These are phyloP conservation scores for Agrochola circellaris DNA, from an alignment of 2,888 invertebrate species.

Conservation along the genomic window DNA sequence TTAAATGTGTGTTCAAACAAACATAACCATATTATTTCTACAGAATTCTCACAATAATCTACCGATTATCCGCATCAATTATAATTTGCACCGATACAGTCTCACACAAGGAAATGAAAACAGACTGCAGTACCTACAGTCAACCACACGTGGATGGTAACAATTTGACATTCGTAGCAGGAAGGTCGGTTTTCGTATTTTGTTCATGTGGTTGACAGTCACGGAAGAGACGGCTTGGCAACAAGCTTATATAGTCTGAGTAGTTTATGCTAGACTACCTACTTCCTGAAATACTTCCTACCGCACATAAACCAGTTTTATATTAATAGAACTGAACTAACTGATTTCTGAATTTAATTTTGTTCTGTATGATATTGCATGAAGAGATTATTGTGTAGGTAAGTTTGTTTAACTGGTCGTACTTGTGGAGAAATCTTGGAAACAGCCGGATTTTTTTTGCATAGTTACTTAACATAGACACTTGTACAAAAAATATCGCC, in stretches of 20 bases:
- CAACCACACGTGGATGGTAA: too few species aligned
- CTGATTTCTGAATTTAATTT: neutral
- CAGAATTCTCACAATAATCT: neutral
- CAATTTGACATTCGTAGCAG: neutral
- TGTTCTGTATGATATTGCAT: neutral
- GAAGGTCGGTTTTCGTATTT: neutral
- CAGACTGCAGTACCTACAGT: neutral
- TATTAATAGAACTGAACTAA: conserved; percentile 12
- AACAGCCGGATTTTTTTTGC: neutral
- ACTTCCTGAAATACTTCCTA: conserved; percentile 56
- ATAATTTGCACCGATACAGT: conserved; percentile 3
- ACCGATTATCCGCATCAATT: conserved; percentile 9
- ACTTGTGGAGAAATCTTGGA: neutral
- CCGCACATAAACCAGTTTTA: conserved; percentile 4
- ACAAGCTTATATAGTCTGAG: conserved; percentile 11
- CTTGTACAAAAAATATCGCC: too few species aligned
- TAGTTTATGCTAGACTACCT: neutral
- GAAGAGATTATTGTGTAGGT: neutral
- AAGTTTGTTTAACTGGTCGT: neutral
- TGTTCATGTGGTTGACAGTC: neutral
- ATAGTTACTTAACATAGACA: neutral
- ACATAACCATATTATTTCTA: neutral
- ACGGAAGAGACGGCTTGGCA: conserved; percentile 44
- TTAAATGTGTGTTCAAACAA: neutral
- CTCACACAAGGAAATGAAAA: conserved; percentile 30